Evolutionary conservation across 2,113 vertebrate species (phyloP), one percentile per base, ranked within the genome.

Genomic region (Hepsetus odoe): DNA sequence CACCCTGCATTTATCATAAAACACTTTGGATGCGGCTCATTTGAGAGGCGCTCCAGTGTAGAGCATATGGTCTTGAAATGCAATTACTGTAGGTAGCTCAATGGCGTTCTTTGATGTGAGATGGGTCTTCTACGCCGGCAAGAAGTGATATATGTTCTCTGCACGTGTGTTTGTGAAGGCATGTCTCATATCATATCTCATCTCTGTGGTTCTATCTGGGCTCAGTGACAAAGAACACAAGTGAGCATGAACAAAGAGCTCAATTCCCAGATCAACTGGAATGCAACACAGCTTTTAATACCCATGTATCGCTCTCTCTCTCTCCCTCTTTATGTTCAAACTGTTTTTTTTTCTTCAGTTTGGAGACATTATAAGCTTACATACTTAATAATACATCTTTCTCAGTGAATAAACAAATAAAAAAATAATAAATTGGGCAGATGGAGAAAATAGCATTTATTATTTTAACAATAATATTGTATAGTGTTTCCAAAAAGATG

Each of bases 141-240:
- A 58, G 72, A 32, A 67, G 38, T 65, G 49, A 75, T 62, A 30
- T 38, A 59, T 65, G 65, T 58, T 72, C 62, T 72, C 55, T 11
- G 11, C 28, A 22, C 56, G 33, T 72, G 56, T 59, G 38, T 56
- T 74, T 72, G 44, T 61, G 30, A 68, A 66, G 56, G 44, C 66
- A 75, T 76, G 32, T 59, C 53, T 83, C 69, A 74, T 59, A 61
- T 83, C 69, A 74, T 75, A 77, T 81, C 76, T 82, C 38, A 79
- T 82, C 71, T 77, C 68, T 58, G 61, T 69, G 71, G 44, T 71
- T 49, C 64, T 73, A 73, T 73, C 72, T 38, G 33, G 76, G 46
- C 24, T 65, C 24, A 53, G 28, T 72, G 79, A 80, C 80, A 83
- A 66, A 74, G 42, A 84, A 44, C 49, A 72, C 58, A 82, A 83